These are phyloP conservation scores for Lanius ludovicianus DNA, from an alignment of 2,113 vertebrate genomes.

Conservation along the genomic window DNA sequence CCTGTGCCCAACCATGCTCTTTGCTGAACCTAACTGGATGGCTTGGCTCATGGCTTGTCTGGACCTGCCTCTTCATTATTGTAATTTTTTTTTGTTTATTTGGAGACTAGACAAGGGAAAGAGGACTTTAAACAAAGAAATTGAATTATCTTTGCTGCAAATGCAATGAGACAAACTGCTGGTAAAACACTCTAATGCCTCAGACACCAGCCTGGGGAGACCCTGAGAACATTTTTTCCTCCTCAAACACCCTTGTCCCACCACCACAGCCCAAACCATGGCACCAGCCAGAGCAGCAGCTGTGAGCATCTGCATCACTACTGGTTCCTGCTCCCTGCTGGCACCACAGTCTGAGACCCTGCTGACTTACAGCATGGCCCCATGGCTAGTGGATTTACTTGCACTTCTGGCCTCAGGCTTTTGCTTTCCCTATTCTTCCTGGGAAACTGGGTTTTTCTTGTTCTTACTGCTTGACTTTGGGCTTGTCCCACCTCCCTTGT, in stretches of 20 bases:
- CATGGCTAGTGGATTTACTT: not conserved
- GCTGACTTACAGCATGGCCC: not conserved
- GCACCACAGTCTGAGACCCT: not conserved
- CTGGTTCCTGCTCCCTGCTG: not conserved
- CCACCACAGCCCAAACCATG: not conserved
- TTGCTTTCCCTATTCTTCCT: not conserved
- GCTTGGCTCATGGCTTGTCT: not conserved
- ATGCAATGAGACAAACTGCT: not conserved
- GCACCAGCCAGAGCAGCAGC: not conserved
- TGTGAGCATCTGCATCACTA: not conserved
- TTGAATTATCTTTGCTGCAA: not conserved
- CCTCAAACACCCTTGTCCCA: not conserved
- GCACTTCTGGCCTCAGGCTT: not conserved
- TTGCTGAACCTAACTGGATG: not conserved
- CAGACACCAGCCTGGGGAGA: not conserved
- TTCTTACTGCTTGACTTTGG: not conserved
- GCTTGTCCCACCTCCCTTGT: not conserved
- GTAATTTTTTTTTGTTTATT: not conserved
- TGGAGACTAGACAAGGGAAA: not conserved
- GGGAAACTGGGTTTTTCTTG: not conserved
- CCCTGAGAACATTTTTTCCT: not conserved
- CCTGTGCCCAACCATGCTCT: fast-evolving
- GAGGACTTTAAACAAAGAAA: not conserved
- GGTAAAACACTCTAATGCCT: not conserved
- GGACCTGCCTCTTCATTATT: not conserved